Conservation (phyloP, 2,113 vertebrate genomes). For the Rhagologus leucostigma region DNA sequence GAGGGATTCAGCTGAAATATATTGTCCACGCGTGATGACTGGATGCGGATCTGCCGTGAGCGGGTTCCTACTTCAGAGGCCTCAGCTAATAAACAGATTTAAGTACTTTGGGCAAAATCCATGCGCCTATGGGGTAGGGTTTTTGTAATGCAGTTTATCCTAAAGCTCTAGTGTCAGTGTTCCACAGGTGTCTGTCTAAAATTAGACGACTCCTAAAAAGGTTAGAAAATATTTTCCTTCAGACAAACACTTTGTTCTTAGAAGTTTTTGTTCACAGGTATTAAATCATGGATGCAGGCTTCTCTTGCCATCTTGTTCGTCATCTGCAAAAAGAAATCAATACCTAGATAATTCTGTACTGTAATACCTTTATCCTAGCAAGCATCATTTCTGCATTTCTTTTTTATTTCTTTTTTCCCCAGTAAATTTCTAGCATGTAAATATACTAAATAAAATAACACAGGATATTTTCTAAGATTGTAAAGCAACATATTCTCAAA, state of each 20-base stretch:
- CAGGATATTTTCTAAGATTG: neutral
- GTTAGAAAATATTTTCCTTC: neutral
- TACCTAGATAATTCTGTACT: neutral
- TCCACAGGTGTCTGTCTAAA: neutral
- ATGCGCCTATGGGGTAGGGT: rapidly evolving
- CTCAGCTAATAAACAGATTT: neutral
- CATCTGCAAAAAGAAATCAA: neutral
- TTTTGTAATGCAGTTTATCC: neutral
- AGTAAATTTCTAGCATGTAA: neutral
- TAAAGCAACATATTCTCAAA: neutral
- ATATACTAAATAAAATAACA: neutral
- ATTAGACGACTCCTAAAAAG: neutral
- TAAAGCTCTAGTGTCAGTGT: neutral
- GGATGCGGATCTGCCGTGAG: neutral
- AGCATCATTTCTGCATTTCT: neutral
- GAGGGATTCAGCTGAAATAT: neutral
- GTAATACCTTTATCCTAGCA: neutral
- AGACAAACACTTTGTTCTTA: neutral
- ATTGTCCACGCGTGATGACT: rapidly evolving
- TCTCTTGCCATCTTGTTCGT: neutral
- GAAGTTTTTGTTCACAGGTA: neutral
- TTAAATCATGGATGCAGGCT: neutral
- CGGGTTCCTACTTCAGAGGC: neutral
- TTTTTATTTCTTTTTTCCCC: neutral
- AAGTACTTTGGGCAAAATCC: neutral